Evolutionary conservation across 2,888 invertebrate species (phyloP).

Genomic region (Drosophila limbata): DNA sequence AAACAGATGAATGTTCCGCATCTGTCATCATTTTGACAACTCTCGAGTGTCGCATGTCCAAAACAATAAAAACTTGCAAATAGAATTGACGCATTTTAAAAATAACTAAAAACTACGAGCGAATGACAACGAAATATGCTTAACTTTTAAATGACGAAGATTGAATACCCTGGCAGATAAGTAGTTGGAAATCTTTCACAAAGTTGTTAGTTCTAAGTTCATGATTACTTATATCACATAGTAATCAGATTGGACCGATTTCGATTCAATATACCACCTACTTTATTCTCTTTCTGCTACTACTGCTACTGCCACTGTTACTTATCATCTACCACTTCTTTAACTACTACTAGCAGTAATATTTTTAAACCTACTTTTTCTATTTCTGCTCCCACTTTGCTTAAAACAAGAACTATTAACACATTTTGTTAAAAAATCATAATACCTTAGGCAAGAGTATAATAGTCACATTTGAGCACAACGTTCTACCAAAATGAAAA

Average conservation of each 20-base stretch:
- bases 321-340: neutral
- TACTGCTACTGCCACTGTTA: neutral
- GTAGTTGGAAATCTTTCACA: too few relatives aligned
- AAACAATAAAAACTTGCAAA: conserved; percentile 40
- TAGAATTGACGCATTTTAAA: conserved; percentile 44
- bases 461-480: neutral
- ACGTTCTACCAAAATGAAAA: neutral
- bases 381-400: neutral
- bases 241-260: too few relatives aligned
- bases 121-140: neutral
- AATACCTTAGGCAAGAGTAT: conserved; percentile 1
- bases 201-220: too few relatives aligned
- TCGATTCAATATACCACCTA: too few relatives aligned
- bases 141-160: neutral
- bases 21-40: conserved; percentile 69
- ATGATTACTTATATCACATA: too few relatives aligned
- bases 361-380: neutral
- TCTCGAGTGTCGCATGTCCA: conserved; percentile 57
- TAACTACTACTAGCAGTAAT: neutral
- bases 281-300: neutral
- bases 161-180: neutral
- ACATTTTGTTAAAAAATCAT: neutral
- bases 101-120: conserved; percentile 22
- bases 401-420: rapidly evolving
- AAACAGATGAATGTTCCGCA: conserved; percentile 70